Base-by-base conservation (phyloP, 2,113 vertebrate genomes). In the Phaetusa simplex region DNA sequence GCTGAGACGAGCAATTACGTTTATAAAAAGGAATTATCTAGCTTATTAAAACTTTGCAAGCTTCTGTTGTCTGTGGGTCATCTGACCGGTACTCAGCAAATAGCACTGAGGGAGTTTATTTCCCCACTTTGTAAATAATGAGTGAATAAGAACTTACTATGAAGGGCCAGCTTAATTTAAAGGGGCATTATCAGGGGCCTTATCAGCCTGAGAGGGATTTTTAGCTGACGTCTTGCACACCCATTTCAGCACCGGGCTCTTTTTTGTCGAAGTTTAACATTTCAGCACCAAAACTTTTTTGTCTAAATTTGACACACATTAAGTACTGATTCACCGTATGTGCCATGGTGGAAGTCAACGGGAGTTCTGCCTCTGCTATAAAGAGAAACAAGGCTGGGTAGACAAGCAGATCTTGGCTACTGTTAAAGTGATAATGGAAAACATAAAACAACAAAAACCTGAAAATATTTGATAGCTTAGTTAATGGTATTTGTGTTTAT, bases 31-130 rank as follows among this genome's bases (percentile, higher is more conserved):
- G 85, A 96, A 93, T 88, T 95, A 80, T 42, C 66, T 69, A 50
- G 49, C 78, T 95, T 96, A 87, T 91, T 91, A 93, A 95, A 96
- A 83, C 85, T 93, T 94, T 82, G 53, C 62, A 88, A 88, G 87
- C 73, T 94, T 93, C 92, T 93, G 36, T 93, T 93, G 91, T 76
- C 81, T 94, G 73, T 84, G 56, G 74, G 70, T 91, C 91, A 87
- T 85, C 87, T 94, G 92, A 49, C 65, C 69, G 49, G 52, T 85
- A 88, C 78, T 90, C 71, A 90, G 84, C 69, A 96, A 95, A 93
- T 34, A 74, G 65, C 71, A 89, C 93, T 65, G 78, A 93, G 29
- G 64, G 64, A 89, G 38, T 69, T 85, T 76, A 85, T 95, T 79
- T 93, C 80, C 38, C 18, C 42, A n/a, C 81, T 95, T 91, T n/a